Conservation (phyloP, 2,113 vertebrate species). For the Monopterus albus region DNA sequence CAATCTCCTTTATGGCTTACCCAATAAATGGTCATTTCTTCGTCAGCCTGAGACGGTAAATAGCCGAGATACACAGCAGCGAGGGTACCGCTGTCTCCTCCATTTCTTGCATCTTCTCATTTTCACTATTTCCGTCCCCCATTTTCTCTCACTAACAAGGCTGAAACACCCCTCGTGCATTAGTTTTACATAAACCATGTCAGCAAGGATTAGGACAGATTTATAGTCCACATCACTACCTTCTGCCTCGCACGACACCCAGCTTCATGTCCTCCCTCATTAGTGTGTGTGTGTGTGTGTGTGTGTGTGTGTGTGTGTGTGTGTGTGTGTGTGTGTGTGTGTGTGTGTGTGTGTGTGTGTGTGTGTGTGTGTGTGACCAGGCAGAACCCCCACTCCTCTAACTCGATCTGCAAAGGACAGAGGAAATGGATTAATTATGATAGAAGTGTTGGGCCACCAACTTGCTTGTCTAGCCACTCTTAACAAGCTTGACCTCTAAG, state of each 20-base stretch:
- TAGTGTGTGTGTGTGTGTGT: no score
- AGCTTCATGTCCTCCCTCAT: constrained; percentile 16
- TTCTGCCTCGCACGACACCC: constrained; percentile 25
- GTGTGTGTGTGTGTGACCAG: constrained; percentile 38
- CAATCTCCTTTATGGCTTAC: constrained; percentile 79
- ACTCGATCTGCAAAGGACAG: constrained; percentile 21
- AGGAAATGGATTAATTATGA: constrained; percentile 62
- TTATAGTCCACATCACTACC: constrained; percentile 39
- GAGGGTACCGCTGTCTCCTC: constrained; percentile 46
- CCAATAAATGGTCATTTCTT: constrained; percentile 77
- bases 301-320: no score
- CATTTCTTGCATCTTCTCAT: constrained; percentile 9
- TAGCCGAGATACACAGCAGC: constrained; percentile 55
- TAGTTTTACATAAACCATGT: constrained; percentile 44
- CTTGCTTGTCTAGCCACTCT: constrained; percentile 44
- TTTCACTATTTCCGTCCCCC: not conserved
- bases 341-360: no score
- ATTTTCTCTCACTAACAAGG: constrained; percentile 6
- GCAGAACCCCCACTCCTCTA: constrained; percentile 28
- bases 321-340: no score
- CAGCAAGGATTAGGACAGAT: constrained; percentile 39
- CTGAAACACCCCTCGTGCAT: constrained; percentile 16
- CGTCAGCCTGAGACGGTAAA: constrained; percentile 62
- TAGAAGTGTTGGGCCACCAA: constrained; percentile 38
- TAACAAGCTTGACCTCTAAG: constrained; percentile 68